Base-by-base conservation (phyloP, 1,140 invertebrate genomes). In the Carposina sasakii region DNA sequence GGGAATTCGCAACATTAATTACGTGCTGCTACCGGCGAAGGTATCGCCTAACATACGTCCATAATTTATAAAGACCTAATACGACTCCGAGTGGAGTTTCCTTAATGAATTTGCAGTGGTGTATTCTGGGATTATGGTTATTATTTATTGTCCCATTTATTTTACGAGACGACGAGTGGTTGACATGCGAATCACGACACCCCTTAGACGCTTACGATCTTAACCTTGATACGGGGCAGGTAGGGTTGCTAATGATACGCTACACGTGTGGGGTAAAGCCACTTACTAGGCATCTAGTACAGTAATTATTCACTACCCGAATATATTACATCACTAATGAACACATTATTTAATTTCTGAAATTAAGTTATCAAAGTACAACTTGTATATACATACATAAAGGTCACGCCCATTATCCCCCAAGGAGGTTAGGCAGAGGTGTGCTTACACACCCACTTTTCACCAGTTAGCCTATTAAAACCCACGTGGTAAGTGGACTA, bases 1-100 rank as follows among this genome's bases (percentile, higher is more conserved):
- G 52, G 41, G 44, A 49, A 52, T 67, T 57, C 53, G 51, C 39
- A 50, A 58, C 57, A 52, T 66, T 56, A 63, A 60, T 54, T 36
- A 21, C 34, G 33, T 21, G 26, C 19, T 36, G 33, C 37, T 36
- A 21, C 22, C 21, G 37, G 3, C 22, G 21, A 37, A 20, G 26
- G 24, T 21, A 31, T 45, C 21, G 42, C 26, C 30, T 31, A 19
- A 44, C 19, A 30, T 28, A 23, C 28, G 42, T 33, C 24, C 24
- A 28, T 45, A 45, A 45, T 33, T 45, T 45, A 45, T 45, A 28
- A 28, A 26, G 30, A 34, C n/a, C 6, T 20, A 3, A 39, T 39
- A 12, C 20, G 43, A 45, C 26, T 30, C n/a, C 20, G 20, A 51
- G 42, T 48, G 40, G 13, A 52, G 49, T 48, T 57, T 21, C 26